Percentiles rank a stretch among this genome's conserved stretches.
Evolutionary conservation across 2,797 vertebrate genomes (phyloP).

Genomic region (Gallirallus australis): DNA sequence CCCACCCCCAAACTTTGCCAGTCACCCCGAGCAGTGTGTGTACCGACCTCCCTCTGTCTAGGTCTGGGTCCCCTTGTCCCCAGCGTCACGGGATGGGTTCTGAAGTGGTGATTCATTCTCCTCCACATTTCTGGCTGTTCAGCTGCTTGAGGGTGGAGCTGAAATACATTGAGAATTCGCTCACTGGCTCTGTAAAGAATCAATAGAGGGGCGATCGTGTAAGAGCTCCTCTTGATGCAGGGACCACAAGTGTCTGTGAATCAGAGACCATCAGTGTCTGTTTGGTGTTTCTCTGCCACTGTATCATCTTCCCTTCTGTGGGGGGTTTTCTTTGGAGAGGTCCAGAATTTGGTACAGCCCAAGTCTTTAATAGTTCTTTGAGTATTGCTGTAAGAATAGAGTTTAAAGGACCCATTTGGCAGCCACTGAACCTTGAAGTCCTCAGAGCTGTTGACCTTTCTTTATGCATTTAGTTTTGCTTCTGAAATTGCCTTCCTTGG

Average conservation of each 20-base stretch:
- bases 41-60: too few species aligned
- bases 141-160: neutral
- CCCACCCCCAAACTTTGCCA: neutral
- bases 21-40: rapidly evolving
- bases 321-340: neutral
- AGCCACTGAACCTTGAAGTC: neutral
- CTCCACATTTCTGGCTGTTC: rapidly evolving
- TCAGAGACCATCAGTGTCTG: neutral
- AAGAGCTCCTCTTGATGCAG: neutral
- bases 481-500: neutral
- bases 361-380: neutral
- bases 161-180: neutral
- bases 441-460: neutral
- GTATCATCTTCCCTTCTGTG: neutral
- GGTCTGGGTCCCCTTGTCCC: too few species aligned
- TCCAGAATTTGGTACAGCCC: neutral
- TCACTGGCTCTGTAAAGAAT: neutral
- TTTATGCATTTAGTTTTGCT: neutral
- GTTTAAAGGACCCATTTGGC: neutral
- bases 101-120: rapidly evolving
- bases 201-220: neutral
- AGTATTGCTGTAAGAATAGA: neutral
- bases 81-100: neutral
- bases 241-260: neutral
- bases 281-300: neutral